phyloP scores from a whole-genome alignment of 1,140 invertebrate species.

The Apis mellifera region DNA sequence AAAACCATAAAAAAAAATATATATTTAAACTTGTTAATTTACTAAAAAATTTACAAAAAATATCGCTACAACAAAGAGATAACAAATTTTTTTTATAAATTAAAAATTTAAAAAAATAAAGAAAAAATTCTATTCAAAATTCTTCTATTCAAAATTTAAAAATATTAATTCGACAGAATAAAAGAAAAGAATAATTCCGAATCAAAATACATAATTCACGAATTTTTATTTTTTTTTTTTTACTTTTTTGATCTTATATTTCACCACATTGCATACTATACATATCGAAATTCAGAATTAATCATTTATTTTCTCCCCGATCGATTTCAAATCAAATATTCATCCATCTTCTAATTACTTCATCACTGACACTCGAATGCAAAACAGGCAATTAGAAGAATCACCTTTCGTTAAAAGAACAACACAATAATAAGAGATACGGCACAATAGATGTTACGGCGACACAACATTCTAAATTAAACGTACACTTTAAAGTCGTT shows the following conservation, averaged over 20 bases:
- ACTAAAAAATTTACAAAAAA: background rate
- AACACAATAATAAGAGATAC: background rate
- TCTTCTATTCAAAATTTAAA: background rate
- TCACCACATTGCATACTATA: background rate
- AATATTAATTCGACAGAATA: background rate
- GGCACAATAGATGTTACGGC: background rate
- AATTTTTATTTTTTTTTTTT: background rate
- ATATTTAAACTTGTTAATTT: background rate
- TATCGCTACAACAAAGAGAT: background rate
- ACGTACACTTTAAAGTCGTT: conserved; percentile 23
- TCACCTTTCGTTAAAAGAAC: background rate
- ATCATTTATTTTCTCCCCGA: background rate
- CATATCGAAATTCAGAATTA: background rate
- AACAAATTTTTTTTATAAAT: background rate
- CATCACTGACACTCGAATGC: background rate
- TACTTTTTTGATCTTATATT: background rate
- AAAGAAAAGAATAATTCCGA: background rate
- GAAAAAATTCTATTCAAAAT: too few relatives aligned
- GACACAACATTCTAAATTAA: background rate
- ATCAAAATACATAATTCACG: background rate
- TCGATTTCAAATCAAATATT: background rate
- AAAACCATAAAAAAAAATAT: background rate
- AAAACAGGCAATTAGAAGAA: background rate
- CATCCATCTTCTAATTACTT: background rate
- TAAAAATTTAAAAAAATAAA: background rate